phyloP scores from a whole-genome alignment of 2,797 vertebrate species.

The Malurus leucopterus region DNA sequence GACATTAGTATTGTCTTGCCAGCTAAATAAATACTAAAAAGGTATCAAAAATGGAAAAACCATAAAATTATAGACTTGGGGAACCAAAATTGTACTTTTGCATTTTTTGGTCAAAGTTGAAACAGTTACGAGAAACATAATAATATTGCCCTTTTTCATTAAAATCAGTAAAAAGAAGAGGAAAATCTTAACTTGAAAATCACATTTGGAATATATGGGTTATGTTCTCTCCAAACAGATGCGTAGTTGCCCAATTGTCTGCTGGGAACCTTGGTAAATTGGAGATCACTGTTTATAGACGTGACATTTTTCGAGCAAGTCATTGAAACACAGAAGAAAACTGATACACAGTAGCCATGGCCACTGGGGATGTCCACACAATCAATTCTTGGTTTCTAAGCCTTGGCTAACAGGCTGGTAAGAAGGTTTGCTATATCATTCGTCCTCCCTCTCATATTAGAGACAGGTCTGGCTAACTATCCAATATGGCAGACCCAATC shows the following conservation, averaged over 20 bases:
- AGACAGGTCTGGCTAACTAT: background rate
- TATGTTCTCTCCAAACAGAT: background rate
- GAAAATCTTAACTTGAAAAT: background rate
- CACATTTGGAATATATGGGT: background rate
- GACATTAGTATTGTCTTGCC: background rate
- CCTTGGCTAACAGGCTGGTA: background rate
- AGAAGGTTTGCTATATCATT: background rate
- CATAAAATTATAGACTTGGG: background rate
- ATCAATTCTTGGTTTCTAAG: background rate
- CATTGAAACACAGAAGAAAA: background rate
- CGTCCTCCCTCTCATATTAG: background rate
- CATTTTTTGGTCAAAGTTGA: background rate
- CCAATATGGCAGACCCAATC: background rate
- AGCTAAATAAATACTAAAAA: background rate
- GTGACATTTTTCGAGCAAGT: background rate
- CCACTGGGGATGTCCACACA: background rate
- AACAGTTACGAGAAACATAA: background rate
- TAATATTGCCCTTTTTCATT: background rate
- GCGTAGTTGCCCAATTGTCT: background rate
- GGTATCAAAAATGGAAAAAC: background rate
- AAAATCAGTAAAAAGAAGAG: background rate
- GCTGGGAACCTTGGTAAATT: background rate
- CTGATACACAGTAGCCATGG: fast-evolving
- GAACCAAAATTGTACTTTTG: background rate
- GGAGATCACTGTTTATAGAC: background rate